Percentiles rank a stretch among this genome's conserved stretches.
Conservation (phyloP, 2,113 vertebrate species). For the Smithornis capensis region DNA sequence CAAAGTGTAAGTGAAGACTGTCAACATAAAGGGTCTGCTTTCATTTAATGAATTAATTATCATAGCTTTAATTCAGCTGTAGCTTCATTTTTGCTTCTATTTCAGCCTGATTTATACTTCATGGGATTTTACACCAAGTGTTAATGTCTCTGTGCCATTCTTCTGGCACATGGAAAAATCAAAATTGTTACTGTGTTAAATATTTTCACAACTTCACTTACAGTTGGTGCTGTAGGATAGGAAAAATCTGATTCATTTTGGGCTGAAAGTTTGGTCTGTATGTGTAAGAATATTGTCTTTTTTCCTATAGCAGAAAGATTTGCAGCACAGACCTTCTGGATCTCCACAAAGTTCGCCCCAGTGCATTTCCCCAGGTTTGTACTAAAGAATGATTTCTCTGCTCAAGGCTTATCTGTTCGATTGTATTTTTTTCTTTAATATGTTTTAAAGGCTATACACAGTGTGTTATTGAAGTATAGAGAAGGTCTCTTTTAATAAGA, state of each 20-base stretch:
- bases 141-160: background rate
- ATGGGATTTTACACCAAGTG: background rate
- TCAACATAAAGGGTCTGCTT: background rate
- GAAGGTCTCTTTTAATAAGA: constrained; percentile 46
- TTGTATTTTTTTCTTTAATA: constrained; percentile 65
- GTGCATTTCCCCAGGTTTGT: constrained; percentile 62
- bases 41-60: background rate
- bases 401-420: constrained; percentile 53
- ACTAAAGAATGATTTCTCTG: constrained; percentile 61
- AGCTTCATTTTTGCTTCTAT: background rate
- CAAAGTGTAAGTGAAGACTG: background rate
- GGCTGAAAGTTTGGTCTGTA: background rate
- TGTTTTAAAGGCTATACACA: constrained; percentile 57
- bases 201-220: background rate
- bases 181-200: background rate
- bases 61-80: background rate
- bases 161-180: background rate
- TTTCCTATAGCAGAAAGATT: constrained; percentile 57
- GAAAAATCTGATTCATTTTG: background rate
- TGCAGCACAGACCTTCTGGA: constrained; percentile 54
- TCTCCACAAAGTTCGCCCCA: constrained; percentile 52
- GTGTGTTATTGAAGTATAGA: constrained; percentile 47
- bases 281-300: constrained; percentile 38
- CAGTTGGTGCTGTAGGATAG: background rate
- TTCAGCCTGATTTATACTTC: background rate